These are phyloP conservation scores for Lumbricus terrestris DNA, from an alignment of 2,888 invertebrate genomes.

Conservation along the genomic window DNA sequence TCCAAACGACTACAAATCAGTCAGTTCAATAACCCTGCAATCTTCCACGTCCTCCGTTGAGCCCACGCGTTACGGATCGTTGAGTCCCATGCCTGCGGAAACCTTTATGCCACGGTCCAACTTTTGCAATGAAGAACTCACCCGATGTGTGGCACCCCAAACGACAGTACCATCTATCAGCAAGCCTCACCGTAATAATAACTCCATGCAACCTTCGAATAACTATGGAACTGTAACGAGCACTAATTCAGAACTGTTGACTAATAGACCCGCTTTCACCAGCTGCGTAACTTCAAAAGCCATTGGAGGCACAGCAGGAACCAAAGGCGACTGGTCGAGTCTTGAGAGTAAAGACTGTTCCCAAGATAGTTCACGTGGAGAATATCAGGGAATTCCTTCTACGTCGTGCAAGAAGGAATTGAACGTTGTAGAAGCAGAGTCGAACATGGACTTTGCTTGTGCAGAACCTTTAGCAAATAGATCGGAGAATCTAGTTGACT, in stretches of 20 bases:
- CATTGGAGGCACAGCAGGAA: not conserved
- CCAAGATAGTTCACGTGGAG: not conserved
- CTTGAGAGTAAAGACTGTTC: not conserved
- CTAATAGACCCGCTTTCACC: not conserved
- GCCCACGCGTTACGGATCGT: not conserved
- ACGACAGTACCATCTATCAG: not conserved
- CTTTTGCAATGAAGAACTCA: not conserved
- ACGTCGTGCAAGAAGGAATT: not conserved
- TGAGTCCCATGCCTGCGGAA: not conserved
- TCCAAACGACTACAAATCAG: not conserved
- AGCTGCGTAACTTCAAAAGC: not conserved
- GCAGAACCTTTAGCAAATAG: not conserved
- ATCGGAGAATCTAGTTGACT: not conserved
- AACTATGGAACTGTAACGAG: not conserved
- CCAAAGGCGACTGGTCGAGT: not conserved
- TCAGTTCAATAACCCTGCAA: not conserved
- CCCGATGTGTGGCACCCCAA: not conserved
- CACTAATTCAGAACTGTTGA: not conserved
- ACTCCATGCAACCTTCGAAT: not conserved
- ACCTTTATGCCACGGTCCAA: not conserved
- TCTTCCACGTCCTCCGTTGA: not conserved
- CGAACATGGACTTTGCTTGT: not conserved
- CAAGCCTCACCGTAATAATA: not conserved
- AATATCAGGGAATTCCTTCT: not conserved
- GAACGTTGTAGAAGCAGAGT: not conserved